Percentiles rank a stretch among this genome's conserved stretches.
These are phyloP conservation scores for Odontamblyopus rebecca DNA, from an alignment of 2,797 vertebrate genomes.

Conservation along the genomic window DNA sequence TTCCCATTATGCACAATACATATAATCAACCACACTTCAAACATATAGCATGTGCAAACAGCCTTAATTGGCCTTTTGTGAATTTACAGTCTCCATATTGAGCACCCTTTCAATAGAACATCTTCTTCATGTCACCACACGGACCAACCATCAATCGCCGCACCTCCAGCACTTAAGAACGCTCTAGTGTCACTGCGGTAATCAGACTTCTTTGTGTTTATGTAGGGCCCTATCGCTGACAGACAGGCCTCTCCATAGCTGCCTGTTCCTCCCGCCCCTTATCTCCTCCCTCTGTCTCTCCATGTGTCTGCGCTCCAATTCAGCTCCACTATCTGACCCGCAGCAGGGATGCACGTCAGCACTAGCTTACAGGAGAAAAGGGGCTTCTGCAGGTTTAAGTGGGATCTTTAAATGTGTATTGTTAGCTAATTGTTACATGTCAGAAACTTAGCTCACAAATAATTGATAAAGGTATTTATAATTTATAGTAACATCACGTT, in stretches of 20 bases:
- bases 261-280: slow-evolving; percentile 61
- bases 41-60: not conserved
- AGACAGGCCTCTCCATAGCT: slow-evolving; percentile 56
- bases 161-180: slow-evolving; percentile 20
- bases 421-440: slow-evolving; percentile 1
- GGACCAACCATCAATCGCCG: not conserved
- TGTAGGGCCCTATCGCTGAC: slow-evolving; percentile 67
- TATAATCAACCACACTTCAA: not conserved
- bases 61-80: not conserved
- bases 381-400: not conserved
- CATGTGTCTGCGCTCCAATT: slow-evolving; percentile 56
- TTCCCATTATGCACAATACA: not conserved
- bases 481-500: too few species aligned
- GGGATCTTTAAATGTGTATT: not conserved
- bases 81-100: not conserved
- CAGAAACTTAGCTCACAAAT: not conserved
- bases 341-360: slow-evolving; percentile 44
- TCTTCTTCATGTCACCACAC: not conserved
- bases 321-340: slow-evolving; percentile 70
- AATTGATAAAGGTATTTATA: not conserved
- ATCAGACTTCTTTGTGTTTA: slow-evolving; percentile 32
- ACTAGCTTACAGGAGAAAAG: not conserved
- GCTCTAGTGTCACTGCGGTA: slow-evolving; percentile 42
- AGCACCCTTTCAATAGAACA: not conserved
- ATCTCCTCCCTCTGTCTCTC: slow-evolving; percentile 60